phyloP scores from a whole-genome alignment of 2,797 vertebrate genomes.

The Tachyglossus aculeatus region DNA sequence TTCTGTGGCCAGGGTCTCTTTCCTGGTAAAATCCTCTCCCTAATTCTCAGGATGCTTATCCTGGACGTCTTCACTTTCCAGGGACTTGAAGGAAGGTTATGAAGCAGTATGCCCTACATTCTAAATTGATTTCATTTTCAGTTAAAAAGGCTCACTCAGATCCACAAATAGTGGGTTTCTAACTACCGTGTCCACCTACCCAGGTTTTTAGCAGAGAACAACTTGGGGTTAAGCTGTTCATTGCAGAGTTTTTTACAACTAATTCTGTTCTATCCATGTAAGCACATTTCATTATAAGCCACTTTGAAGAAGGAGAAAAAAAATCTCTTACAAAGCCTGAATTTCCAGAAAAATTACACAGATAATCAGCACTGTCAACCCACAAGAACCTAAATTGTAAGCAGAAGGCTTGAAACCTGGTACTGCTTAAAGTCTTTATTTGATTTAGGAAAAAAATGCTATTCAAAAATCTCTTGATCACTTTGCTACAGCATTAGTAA shows the following conservation, averaged over 20 bases:
- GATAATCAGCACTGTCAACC: slow-evolving; percentile 54
- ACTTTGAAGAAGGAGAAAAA: slow-evolving; percentile 22
- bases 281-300: slow-evolving; percentile 39
- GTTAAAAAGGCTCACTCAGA: not conserved
- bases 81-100: too few relatives aligned
- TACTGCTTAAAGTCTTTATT: slow-evolving; percentile 52
- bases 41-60: not conserved
- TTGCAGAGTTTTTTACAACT: slow-evolving; percentile 2
- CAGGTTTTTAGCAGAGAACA: not conserved
- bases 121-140: slow-evolving; percentile 6
- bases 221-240: not conserved
- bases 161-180: slow-evolving; percentile 6
- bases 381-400: slow-evolving; percentile 36
- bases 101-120: not conserved
- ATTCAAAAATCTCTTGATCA: slow-evolving; percentile 39
- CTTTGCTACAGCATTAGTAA: not conserved
- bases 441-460: slow-evolving; percentile 55
- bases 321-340: slow-evolving; percentile 38
- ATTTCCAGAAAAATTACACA: slow-evolving; percentile 46
- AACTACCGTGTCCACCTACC: not conserved
- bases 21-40: not conserved
- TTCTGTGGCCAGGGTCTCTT: too few relatives aligned
- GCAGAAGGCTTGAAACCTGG: slow-evolving; percentile 39
- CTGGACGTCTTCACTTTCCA: too few relatives aligned
- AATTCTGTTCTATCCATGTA: slow-evolving; percentile 1